Evolutionary conservation across 2,797 vertebrate species (phyloP).

Genomic region (Neosalanx taihuensis): DNA sequence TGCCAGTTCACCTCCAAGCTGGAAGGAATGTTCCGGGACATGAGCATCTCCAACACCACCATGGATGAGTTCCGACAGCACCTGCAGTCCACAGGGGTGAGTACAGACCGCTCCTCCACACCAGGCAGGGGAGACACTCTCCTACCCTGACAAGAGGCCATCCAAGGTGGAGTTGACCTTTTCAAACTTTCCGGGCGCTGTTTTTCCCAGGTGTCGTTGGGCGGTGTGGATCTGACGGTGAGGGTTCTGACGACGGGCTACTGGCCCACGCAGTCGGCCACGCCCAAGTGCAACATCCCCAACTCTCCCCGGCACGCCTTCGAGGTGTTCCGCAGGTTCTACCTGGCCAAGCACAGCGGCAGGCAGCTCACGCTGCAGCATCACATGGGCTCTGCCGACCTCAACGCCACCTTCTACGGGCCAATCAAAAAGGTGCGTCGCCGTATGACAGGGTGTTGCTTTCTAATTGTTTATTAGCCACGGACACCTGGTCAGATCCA

Average conservation of each 20-base stretch:
- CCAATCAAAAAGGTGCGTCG: conserved; percentile 91
- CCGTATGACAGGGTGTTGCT: no score
- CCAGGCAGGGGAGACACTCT: background rate
- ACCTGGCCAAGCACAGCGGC: conserved; percentile 98
- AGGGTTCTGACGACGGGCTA: conserved; percentile 97
- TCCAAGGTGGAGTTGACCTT: background rate
- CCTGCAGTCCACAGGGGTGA: conserved; percentile 94
- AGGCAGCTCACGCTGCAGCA: conserved; percentile 98
- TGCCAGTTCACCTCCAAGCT: conserved; percentile 99
- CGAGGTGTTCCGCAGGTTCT: conserved; percentile 98
- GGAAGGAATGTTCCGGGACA: conserved; percentile 99
- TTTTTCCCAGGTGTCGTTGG: conserved; percentile 83
- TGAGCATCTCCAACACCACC: conserved; percentile 99
- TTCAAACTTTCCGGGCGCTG: background rate
- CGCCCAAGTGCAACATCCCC: conserved; percentile 99
- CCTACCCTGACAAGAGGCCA: background rate
- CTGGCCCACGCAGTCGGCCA: conserved; percentile 98
- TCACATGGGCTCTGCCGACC: conserved; percentile 98
- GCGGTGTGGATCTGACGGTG: conserved; percentile 96
- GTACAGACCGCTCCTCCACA: conserved; percentile 21
- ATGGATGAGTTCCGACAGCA: conserved; percentile 99
- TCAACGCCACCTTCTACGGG: conserved; percentile 98
- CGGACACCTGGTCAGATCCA: no score
- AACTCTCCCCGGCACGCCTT: conserved; percentile 96
- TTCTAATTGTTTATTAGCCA: no score